A percentile compares a stretch with the other conserved stretches of the same genome.
Conservation (phyloP, 1,140 invertebrate genomes). For the Euschistus heros region DNA sequence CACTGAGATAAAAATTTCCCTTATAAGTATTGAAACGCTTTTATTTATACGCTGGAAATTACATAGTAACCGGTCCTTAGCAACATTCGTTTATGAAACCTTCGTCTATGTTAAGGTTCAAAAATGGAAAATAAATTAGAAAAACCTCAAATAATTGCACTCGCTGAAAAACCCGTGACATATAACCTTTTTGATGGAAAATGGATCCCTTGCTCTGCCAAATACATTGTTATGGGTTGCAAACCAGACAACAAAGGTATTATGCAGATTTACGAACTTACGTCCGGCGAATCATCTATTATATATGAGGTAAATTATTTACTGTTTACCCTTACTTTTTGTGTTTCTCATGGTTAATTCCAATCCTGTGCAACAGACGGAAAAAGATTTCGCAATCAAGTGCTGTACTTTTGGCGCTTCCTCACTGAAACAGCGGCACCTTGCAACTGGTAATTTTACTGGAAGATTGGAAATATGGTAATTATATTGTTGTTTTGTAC, state of each 20-base stretch:
- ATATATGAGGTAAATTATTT: slow-evolving; percentile 47
- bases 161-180: slow-evolving; percentile 70
- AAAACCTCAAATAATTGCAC: slow-evolving; percentile 83
- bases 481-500: not conserved
- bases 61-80: not conserved
- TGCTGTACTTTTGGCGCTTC: slow-evolving; percentile 88
- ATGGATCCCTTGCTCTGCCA: slow-evolving; percentile 88
- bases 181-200: slow-evolving; percentile 85
- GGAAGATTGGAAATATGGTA: slow-evolving; percentile 77
- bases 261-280: slow-evolving; percentile 78
- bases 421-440: slow-evolving; percentile 57
- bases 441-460: slow-evolving; percentile 87
- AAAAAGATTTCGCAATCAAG: slow-evolving; percentile 74
- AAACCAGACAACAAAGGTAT: slow-evolving; percentile 71
- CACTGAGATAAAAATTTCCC: too few relatives aligned
- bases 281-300: slow-evolving; percentile 55
- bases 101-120: not conserved
- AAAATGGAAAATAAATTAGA: slow-evolving; percentile 21
- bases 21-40: too few relatives aligned
- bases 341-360: too few relatives aligned
- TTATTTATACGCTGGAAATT: too few relatives aligned
- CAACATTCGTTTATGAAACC: not conserved
- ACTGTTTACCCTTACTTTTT: not conserved
- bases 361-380: slow-evolving; percentile 39
- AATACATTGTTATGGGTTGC: slow-evolving; percentile 80